Base-by-base conservation (phyloP, 2,888 invertebrate species). In the Mesoligia furuncula region DNA sequence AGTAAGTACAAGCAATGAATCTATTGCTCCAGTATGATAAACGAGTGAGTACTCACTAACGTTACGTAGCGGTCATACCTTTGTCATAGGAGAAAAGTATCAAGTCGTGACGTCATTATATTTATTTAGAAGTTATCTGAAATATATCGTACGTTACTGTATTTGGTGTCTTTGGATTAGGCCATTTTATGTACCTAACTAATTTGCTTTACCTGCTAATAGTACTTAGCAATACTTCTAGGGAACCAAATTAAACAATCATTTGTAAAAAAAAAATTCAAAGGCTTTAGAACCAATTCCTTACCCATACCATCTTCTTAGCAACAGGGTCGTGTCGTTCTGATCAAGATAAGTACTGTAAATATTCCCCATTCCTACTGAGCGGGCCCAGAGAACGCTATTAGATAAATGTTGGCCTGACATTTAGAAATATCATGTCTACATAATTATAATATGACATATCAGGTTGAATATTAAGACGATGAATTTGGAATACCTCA, bases 401-500 rank as follows among this genome's bases (percentile, higher is more conserved):
- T 48, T 74, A 67, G 31, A 45, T 54, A 80, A n/a, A 81, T 48
- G 31, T 67, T 66, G 6, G 17, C 9, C 20, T 68, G 75, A 75
- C 66, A 81, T 75, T 79, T 62, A 62, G 31, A 54, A 31, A 75
- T 45, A 66, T 66, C 36, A 73, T 36, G 59, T 57, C 45, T 42
- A 36, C 27, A 24, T 61, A 69, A 20, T 61, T 17, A 69, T 45
- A 66, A 45, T 66, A 61, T 51, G 51, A 69, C 45, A 54, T 69
- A 51, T 78, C 45, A 48, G 36, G 24, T 39, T 69, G 36, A 72
- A 72, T 83, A 69, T 69, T 64, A 77, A 68, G 64, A 65, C 48
- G 59, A 77, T 70, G 65, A 70, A 70, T 77, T 54, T 62, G 66
- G 61, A 82, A 67, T 51, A 84, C 51, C 64, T 79, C 70, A 69